Conservation (phyloP, 2,797 vertebrate genomes). For the Fundulus diaphanus region DNA sequence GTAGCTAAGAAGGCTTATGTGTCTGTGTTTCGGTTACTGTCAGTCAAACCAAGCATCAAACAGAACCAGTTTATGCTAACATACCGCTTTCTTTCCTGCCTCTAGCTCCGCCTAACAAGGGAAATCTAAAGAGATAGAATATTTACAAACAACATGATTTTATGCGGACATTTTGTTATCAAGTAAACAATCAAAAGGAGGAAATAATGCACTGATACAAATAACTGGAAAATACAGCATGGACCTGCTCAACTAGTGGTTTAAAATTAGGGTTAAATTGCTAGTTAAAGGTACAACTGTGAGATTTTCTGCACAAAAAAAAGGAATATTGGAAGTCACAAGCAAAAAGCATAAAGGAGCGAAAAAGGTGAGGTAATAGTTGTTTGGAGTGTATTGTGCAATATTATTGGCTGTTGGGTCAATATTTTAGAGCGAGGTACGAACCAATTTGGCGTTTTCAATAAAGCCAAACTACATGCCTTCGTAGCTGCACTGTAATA, state of each 20-base stretch:
- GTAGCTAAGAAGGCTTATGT: background rate
- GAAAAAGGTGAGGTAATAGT: too few relatives aligned
- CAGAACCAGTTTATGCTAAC: background rate
- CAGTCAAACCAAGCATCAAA: background rate
- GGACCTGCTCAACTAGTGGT: background rate
- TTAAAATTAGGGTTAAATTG: background rate
- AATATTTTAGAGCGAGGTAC: too few relatives aligned
- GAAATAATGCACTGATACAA: too few relatives aligned
- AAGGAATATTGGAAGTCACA: too few relatives aligned
- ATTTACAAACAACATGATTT: background rate
- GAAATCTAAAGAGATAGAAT: background rate
- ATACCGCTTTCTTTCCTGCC: background rate
- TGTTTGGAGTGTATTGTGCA: too few relatives aligned
- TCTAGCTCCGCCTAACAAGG: background rate
- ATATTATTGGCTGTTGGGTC: too few relatives aligned
- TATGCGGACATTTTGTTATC: background rate
- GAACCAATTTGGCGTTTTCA: background rate
- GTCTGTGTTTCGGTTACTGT: background rate
- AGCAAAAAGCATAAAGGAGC: too few relatives aligned
- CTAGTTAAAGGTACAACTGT: too few relatives aligned
- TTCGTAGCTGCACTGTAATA: background rate
- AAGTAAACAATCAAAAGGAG: too few relatives aligned
- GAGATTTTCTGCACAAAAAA: too few relatives aligned
- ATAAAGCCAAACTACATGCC: background rate
- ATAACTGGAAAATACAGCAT: too few relatives aligned